Base-by-base conservation (phyloP, 1,140 invertebrate genomes). In the Acyrthosiphon pisum region DNA sequence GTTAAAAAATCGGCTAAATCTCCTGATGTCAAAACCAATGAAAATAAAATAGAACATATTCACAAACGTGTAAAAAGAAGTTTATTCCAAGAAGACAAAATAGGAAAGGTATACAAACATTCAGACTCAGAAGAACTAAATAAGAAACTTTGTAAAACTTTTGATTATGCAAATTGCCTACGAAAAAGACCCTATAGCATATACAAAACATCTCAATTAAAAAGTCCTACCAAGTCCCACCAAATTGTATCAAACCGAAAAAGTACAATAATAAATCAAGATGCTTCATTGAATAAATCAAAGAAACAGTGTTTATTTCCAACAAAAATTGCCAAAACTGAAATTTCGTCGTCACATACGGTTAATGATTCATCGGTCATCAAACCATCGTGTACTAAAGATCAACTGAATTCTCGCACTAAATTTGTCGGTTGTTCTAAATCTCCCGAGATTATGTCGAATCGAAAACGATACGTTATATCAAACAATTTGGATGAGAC, bases 31-130 rank as follows among this genome's bases (percentile, higher is more conserved):
- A 60, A 30, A 48, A 91, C 9, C 3, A 91, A 76, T 46, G 90
- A 89, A 89, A 53, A 89, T 37, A 41, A n/a, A 26, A 46, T 22
- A 50, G 84, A 87, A 48, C 23, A 26, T 53, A 35, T 23, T 35
- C 48, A 53, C 26, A 89, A 56, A 41, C 88, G 22, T 26, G 50
- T 89, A 26, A 89, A 89, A 89, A 89, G 88, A 53, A 37, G 88
- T 89, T 89, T 89, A 37, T 89, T 89, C 26, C 88, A 41, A 56
- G 88, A 89, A 41, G 26, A 56, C 8, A 89, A 89, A 89, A 89
- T 56, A 1, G 44, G 23, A 37, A 89, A 89, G 53, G n/a, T 88
- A 7, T n/a, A 53, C n/a, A 18, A 88, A 35, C 87, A 11, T 9
- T 88, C 30, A 48, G 30, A 50, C 14, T 14, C 14, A 20, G 35